Percentiles rank a stretch among this genome's conserved stretches.
Conservation (phyloP, 1,140 invertebrate species). For the Orius insidiosus region DNA sequence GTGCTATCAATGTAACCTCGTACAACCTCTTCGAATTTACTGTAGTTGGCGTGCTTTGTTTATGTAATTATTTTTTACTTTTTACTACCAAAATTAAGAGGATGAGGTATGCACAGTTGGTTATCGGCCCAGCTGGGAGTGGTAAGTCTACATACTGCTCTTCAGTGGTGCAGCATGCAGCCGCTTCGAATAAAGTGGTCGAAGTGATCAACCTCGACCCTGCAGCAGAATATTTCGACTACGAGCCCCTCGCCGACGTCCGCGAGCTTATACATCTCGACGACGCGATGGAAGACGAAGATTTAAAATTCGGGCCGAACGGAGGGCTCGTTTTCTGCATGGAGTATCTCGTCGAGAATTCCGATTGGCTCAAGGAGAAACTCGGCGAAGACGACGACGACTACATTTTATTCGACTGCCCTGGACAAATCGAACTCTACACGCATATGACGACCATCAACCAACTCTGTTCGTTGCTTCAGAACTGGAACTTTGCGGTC, state of each 20-base stretch:
- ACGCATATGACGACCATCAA: constrained; percentile 85
- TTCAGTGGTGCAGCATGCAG: constrained; percentile 68
- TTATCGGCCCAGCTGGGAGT: constrained; percentile 88
- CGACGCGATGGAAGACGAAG: constrained; percentile 93
- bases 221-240: constrained; percentile 90
- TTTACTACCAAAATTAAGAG: neutral
- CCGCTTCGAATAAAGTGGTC: constrained; percentile 50
- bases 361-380: constrained; percentile 78
- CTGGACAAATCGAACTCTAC: constrained; percentile 96
- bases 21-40: no score
- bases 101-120: constrained; percentile 80
- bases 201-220: constrained; percentile 94
- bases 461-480: constrained; percentile 62
- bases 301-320: constrained; percentile 91
- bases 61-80: no score
- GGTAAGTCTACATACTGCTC: constrained; percentile 97
- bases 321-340: constrained; percentile 94
- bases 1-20: no score
- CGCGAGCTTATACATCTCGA: constrained; percentile 85
- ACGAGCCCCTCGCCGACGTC: constrained; percentile 74
- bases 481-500: constrained; percentile 74
- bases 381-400: constrained; percentile 62
- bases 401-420: constrained; percentile 97
- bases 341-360: constrained; percentile 82
- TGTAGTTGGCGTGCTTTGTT: no score